Base-by-base conservation (phyloP, 2,797 vertebrate genomes). In the Characodon lateralis region DNA sequence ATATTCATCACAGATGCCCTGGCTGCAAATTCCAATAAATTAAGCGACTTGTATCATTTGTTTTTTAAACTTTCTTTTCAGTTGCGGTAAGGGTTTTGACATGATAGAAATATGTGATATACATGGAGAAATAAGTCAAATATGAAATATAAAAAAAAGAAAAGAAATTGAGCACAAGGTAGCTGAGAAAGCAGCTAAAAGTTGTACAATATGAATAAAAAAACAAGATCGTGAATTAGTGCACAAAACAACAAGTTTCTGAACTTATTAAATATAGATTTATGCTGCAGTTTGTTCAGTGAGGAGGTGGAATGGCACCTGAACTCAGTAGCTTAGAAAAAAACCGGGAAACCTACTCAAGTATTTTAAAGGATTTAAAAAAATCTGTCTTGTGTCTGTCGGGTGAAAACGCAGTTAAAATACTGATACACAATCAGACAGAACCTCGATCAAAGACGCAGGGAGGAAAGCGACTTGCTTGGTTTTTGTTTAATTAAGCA, bases 11-110 rank as follows among this genome's bases (percentile, higher is more conserved):
- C 63, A 0, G 71, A 69, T 74, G 46, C 28, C 10, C 74, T 68
- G 75, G 70, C 82, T 78, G 82, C 78, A 72, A 83, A 86, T 83
- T 85, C 76, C 83, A 85, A 81, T 88, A 88, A 87, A 87, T 90
- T 39, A 89, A 73, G 78, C 46, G 85, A 77, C 82, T 80, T 69
- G 14, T 46, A 16, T 70, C n/a, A 5, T 43, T n/a, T 46, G 8
- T 68, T n/a, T 43, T 41, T 18, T 24, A 10, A 5, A 7, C 41
- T 69, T 46, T 46, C 24, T 20, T 22, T 53, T 53, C 48, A 12
- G 48, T 14, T 50, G 12, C 2, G 9, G 14, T 50, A 9, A 50
- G 48, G 48, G 10, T 50, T 50, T 12, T 50, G 48, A 50, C 48
- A 12, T 10, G 35, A 35, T 35, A 35, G 35, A 35, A 35, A 35